Evolutionary conservation across 1,140 invertebrate species (phyloP), one percentile per base, ranked within the genome.

Genomic region (Vanessa tameamea): DNA sequence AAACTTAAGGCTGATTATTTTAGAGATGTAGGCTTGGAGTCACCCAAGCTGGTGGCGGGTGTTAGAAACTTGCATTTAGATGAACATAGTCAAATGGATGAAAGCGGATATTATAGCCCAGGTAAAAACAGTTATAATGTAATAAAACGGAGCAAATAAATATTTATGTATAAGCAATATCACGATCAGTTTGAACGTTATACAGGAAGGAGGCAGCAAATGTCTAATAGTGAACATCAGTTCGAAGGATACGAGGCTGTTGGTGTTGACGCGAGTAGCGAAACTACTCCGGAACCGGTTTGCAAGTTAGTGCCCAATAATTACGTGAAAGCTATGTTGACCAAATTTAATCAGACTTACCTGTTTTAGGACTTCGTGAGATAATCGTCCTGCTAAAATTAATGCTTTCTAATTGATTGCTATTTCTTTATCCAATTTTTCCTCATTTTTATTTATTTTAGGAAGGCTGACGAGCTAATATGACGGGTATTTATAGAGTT

Each of bases 1-100:
- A 90, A 92, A 72, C 80, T 89, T 15, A 90, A 88, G 72, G 83
- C 90, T 53, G 91, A 89, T 83, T 94, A 87, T 83, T 93, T 84
- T 79, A 88, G 82, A 83, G 93, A 91, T 61, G 81, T 78, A 13
- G 87, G 81, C 7, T 69, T 90, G 37, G 91, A 92, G 73, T 90
- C 87, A 5, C 87, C 88, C 1, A 89, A 88, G 64, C 69, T 91
- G 53, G 85, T 89, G 7, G 86, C 86, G 11, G 90, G 88, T 4
- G 78, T 90, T 51, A 85, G 89, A 66, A 92, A 91, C 23, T 69
- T 91, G 64, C 89, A 92, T 80, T 78, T 93, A 73, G 88, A 92
- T 72, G 88, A 89, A 55, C 82, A 85, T 75, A 88, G 89, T 74
- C 87, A 92, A 77, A 88, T 92, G 90, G 88, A 91, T 77, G 87